Evolutionary conservation across 2,113 vertebrate species (phyloP), one percentile per base, ranked within the genome.

Genomic region (Rhea americana): DNA sequence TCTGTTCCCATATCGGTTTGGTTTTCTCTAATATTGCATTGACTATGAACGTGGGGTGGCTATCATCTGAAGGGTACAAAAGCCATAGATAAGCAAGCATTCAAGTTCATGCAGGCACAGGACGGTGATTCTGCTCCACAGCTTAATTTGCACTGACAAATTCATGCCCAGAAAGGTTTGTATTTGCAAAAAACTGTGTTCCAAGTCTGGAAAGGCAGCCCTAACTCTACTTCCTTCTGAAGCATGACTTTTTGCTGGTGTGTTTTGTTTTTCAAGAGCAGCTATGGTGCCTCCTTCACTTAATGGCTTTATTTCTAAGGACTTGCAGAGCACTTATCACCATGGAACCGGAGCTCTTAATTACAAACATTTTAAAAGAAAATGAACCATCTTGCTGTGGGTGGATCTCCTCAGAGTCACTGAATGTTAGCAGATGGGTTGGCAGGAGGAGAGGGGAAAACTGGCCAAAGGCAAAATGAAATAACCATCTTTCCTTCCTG

Each of bases 271-370:
- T 48, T 43, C 50, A 81, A 47, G 84, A 74, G 41, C 1, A 3
- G 50, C 1, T 5, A 62, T 1, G 1, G 22, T 32, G 37, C 28
- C 58, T 87, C 53, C 39, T 61, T 90, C 80, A 65, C 82, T 80
- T 53, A 73, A 70, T 15, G 22, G 67, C 18, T 93, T 93, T 65
- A 68, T 77, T 80, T 91, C 58, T 59, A 80, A 56, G n/a, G n/a
- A 28, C 63, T 89, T 43, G 56, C 32, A 56, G 84, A 73, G 30
- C 19, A 25, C 12, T 59, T 11, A 37, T 45, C 74, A 67, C 9
- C 63, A 43, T 41, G 58, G 79, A 84, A 62, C 22, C 17, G 24
- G 41, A 85, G 62, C 21, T 63, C 48, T 87, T 61, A 56, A 75
- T 68, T 83, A 65, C 77, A 92, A 91, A 76, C 20, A 24, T 37